Base-by-base conservation (phyloP, 2,888 invertebrate genomes). In the Noctuana brunneofusca region DNA sequence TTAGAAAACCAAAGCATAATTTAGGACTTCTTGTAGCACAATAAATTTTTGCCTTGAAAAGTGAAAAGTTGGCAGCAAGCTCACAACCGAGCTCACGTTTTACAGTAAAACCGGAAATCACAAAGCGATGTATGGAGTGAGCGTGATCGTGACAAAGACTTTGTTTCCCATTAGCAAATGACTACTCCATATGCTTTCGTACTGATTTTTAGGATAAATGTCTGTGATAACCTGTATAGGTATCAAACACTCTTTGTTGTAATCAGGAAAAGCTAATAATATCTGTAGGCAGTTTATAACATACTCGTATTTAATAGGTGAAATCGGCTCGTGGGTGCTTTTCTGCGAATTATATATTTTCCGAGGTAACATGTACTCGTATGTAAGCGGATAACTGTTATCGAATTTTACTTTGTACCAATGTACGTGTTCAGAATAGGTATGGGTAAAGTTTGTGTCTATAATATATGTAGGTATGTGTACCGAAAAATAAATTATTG, bases 121-220 rank as follows among this genome's bases (percentile, higher is more conserved):
- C 60, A 60, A 60, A 60, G 60, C 54, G 38, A 48, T 54, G 48
- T 48, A 53, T 53, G 53, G 59, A 59, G 59, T 53, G 53, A 43
- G 32, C 46, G 48, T 53, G 46, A 60, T 54, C 54, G 27, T 27
- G 48, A 48, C 54, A 60, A 60, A 60, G 59, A 41, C 53, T 59
- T 46, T 53, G 60, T 48, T 54, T 54, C 22, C 60, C 60, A 60
- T 60, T 60, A 60, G 54, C 54, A 60, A 60, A 60, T 60, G 60
- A 60, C 54, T 60, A 24, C 54, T 53, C 60, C 46, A 54, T 12
- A 24, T 43, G 12, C 38, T 38, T 6, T 22, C 52, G 22, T 46
- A 22, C 22, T 35, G 0, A 14, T 30, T 53, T 59, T 46, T 41
- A 41, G 32, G 35, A 6, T 24, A 22, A 24, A 46, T 46, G 24